Conservation (phyloP, 2,797 vertebrate genomes). For the Caiman crocodilus region DNA sequence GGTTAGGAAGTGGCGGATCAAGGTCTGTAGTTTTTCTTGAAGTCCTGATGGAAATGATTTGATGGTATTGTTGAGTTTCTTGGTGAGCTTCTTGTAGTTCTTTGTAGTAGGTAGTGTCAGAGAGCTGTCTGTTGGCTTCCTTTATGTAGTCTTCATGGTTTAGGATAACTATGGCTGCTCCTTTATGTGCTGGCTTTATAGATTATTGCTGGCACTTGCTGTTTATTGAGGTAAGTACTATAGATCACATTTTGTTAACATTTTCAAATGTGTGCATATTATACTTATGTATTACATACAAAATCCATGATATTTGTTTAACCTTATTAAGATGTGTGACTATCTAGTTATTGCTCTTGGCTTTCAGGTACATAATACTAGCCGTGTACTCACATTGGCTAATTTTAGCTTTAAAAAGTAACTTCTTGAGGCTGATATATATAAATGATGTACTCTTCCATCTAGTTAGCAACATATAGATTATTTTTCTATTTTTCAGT, state of each 20-base stretch:
- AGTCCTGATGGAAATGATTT: no score
- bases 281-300: constrained; percentile 25
- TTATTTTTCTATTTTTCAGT: constrained; percentile 56
- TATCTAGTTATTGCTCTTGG: constrained; percentile 74
- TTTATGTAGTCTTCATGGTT: no score
- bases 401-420: constrained; percentile 53
- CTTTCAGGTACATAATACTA: constrained; percentile 64
- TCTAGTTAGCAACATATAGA: constrained; percentile 42
- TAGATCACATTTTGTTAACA: constrained; percentile 48
- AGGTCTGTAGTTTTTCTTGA: no score
- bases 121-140: no score
- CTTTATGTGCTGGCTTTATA: background rate
- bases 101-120: no score
- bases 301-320: constrained; percentile 61
- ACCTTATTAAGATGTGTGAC: constrained; percentile 78
- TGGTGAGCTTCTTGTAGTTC: no score
- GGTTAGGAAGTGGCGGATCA: no score
- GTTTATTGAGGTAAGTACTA: constrained; percentile 16
- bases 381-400: constrained; percentile 45
- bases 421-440: constrained; percentile 45
- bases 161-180: no score
- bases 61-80: no score
- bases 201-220: constrained; percentile 21
- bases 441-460: constrained; percentile 39
- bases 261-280: constrained; percentile 34